Percentiles rank a stretch among this genome's conserved stretches.
These are phyloP conservation scores for Halcyon badia DNA, from an alignment of 2,797 vertebrate genomes.

Conservation along the genomic window DNA sequence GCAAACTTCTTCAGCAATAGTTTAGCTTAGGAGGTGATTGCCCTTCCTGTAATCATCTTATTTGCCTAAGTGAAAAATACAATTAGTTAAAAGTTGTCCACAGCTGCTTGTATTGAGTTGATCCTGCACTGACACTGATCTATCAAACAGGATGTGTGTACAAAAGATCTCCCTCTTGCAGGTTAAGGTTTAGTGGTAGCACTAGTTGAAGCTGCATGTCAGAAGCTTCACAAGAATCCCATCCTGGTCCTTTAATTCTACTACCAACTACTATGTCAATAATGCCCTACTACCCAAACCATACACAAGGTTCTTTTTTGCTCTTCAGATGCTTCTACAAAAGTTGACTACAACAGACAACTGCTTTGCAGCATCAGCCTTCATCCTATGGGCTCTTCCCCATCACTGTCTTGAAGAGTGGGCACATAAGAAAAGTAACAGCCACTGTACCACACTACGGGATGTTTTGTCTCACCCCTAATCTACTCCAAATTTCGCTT, in stretches of 20 bases:
- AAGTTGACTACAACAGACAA: neutral
- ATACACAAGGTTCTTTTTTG: neutral
- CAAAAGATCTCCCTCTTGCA: neutral
- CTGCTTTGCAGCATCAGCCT: neutral
- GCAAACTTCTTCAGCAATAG: neutral
- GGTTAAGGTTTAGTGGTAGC: neutral
- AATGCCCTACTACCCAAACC: neutral
- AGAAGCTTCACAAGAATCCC: neutral
- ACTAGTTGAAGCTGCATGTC: neutral
- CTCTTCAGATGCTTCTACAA: neutral
- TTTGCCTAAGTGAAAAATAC: neutral
- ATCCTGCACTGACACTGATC: neutral
- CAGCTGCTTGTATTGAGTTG: neutral
- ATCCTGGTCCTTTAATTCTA: neutral
- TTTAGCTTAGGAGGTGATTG: neutral
- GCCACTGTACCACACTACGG: neutral
- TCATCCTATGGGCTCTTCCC: neutral
- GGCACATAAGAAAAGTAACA: neutral
- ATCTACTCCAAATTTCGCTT: neutral
- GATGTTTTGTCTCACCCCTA: neutral
- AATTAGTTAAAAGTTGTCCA: neutral
- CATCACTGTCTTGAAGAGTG: neutral
- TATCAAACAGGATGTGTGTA: neutral
- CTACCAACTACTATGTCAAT: neutral
- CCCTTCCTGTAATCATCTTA: neutral